Percentiles rank a stretch among this genome's conserved stretches.
Conservation (phyloP, 2,888 invertebrate species). For the Nebria salina region DNA sequence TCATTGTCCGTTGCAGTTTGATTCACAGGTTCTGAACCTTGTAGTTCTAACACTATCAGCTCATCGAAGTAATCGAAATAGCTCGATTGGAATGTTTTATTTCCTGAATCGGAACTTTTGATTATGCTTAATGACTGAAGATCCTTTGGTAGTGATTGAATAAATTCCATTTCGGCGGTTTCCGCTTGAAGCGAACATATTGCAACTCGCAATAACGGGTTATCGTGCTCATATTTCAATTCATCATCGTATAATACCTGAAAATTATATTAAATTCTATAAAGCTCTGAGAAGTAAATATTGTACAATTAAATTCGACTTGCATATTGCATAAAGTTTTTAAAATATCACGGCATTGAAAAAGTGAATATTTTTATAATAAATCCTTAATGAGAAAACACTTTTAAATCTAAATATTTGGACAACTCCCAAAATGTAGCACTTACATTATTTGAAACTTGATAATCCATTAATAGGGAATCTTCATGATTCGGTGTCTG, state of each 20-base stretch:
- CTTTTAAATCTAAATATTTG: background rate
- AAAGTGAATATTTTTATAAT: no score
- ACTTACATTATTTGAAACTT: conserved; percentile 57
- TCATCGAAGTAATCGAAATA: conserved; percentile 64
- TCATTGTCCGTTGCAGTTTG: conserved; percentile 54
- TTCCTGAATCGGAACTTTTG: conserved; percentile 66
- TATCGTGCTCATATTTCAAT: conserved; percentile 58
- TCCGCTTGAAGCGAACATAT: conserved; percentile 67
- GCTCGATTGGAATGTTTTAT: conserved; percentile 62
- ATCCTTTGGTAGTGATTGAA: conserved; percentile 63
- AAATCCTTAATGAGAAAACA: no score
- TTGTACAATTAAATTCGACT: no score
- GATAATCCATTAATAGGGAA: conserved; percentile 25
- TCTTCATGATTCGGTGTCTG: conserved; percentile 47
- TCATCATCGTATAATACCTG: conserved; percentile 63
- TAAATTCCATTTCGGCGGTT: conserved; percentile 59
- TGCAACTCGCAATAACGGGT: conserved; percentile 64
- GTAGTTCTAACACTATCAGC: conserved; percentile 69
- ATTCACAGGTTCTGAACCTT: conserved; percentile 64
- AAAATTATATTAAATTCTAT: conserved; percentile 40
- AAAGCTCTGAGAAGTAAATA: no score
- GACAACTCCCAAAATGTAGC: no score
- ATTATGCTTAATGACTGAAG: conserved; percentile 68
- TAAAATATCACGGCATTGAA: no score
- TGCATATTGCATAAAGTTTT: no score